Evolutionary conservation across 2,888 invertebrate species (phyloP).

Genomic region (Elmis aenea): DNA sequence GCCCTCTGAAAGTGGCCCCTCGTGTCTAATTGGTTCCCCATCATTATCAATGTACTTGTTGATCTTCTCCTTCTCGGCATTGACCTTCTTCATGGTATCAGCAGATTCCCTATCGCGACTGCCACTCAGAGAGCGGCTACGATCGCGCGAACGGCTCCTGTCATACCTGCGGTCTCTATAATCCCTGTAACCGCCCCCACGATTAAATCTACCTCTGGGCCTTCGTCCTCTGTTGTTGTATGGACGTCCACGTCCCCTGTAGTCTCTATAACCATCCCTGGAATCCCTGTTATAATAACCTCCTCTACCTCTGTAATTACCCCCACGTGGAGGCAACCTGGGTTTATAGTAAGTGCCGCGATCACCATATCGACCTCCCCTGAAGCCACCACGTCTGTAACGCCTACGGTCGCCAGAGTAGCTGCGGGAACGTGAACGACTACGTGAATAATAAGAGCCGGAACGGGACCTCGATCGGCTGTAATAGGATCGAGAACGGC

Average conservation of each 20-base stretch:
- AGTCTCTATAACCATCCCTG: conserved; percentile 33
- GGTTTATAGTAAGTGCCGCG: conserved; percentile 77
- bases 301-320: conserved; percentile 36
- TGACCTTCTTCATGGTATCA: conserved; percentile 50
- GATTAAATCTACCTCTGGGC: conserved; percentile 39
- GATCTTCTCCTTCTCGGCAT: conserved; percentile 54
- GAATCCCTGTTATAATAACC: conserved; percentile 42
- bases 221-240: conserved; percentile 30
- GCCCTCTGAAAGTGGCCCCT: conserved; percentile 55
- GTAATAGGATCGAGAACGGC: conserved; percentile 59
- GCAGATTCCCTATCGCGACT: conserved; percentile 48
- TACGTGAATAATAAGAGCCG: conserved; percentile 53
- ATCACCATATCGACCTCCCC: conserved; percentile 53
- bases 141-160: conserved; percentile 53
- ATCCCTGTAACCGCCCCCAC: conserved; percentile 55
- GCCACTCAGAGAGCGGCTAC: conserved; percentile 49
- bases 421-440: conserved; percentile 55
- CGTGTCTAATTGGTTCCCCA: conserved; percentile 46
- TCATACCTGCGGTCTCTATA: conserved; percentile 63
- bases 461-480: conserved; percentile 50
- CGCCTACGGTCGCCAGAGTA: conserved; percentile 51
- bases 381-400: conserved; percentile 48
- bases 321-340: conserved; percentile 59
- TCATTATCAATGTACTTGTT: conserved; percentile 53
- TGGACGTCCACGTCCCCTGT: conserved; percentile 40